A percentile compares a stretch with the other conserved stretches of the same genome.
These are phyloP conservation scores for Aricia artaxerxes DNA, from an alignment of 2,888 invertebrate species.

Conservation along the genomic window DNA sequence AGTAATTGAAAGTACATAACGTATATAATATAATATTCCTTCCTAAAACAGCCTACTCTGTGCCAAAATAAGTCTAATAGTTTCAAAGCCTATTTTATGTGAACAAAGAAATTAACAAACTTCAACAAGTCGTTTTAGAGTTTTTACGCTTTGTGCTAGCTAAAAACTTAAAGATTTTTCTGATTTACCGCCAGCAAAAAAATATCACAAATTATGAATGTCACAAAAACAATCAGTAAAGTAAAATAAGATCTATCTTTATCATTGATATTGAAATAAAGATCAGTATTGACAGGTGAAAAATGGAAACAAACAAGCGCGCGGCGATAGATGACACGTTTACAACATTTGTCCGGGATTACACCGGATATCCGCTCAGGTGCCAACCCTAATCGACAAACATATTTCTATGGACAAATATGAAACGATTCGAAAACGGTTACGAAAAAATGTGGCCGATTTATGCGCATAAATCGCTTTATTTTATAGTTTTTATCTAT, in stretches of 20 bases:
- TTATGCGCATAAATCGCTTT: constrained; percentile 21
- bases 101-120: no score
- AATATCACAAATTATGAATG: no score
- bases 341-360: constrained; percentile 23
- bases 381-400: constrained; percentile 25
- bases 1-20: no score
- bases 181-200: no score
- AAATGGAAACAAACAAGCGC: background rate
- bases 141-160: no score
- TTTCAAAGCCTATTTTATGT: no score
- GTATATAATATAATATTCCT: no score
- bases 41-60: no score
- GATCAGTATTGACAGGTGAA: constrained; percentile 8
- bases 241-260: background rate
- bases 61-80: no score
- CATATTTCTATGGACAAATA: constrained; percentile 28
- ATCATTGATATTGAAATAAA: background rate
- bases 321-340: constrained; percentile 5
- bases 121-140: no score
- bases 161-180: no score
- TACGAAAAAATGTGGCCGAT: constrained; percentile 24
- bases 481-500: constrained; percentile 3
- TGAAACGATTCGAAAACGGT: constrained; percentile 23
- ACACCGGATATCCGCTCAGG: constrained; percentile 16
- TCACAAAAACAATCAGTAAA: no score